These are phyloP conservation scores for Gallinago media DNA, from an alignment of 2,113 vertebrate genomes.

Conservation along the genomic window DNA sequence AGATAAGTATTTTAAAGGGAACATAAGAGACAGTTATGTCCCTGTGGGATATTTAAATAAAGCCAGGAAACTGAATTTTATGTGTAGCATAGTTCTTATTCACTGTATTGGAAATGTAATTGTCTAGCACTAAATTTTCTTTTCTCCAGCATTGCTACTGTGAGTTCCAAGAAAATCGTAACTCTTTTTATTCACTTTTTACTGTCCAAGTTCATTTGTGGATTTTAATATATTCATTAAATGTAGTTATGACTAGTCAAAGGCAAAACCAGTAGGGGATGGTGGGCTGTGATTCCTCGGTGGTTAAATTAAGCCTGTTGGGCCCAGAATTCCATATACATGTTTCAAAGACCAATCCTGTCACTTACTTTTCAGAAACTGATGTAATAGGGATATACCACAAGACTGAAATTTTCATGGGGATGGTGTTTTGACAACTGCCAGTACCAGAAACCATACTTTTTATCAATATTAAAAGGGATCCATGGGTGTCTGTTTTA, in stretches of 20 bases:
- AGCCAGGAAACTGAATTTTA: neutral
- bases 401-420: conserved; percentile 1
- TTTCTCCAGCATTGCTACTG: neutral
- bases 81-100: neutral
- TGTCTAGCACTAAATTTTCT: neutral
- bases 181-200: neutral
- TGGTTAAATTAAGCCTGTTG: neutral
- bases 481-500: neutral
- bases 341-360: neutral
- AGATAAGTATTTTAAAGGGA: neutral
- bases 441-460: neutral
- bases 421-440: conserved; percentile 28
- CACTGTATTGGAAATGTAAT: neutral
- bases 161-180: neutral
- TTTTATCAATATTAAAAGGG: conserved; percentile 11
- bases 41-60: neutral
- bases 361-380: conserved; percentile 10
- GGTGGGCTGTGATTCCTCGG: neutral
- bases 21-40: neutral
- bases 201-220: neutral
- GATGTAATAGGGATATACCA: neutral
- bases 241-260: neutral
- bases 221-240: neutral
- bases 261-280: neutral
- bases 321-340: neutral